Base-by-base conservation (phyloP, 2,888 invertebrate genomes). In the Drosophila nr. fundita region DNA sequence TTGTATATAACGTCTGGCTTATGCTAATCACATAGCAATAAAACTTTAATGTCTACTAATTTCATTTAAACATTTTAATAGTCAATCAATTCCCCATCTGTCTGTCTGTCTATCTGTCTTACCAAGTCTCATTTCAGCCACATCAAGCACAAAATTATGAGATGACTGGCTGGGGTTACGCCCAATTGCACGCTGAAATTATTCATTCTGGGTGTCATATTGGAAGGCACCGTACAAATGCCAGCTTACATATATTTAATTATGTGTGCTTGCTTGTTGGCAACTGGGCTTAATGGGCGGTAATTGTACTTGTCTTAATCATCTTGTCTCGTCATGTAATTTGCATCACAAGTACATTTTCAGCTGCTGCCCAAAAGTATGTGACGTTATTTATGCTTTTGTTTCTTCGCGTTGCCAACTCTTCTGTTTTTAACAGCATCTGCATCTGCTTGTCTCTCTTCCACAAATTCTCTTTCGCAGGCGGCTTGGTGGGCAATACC, bases 181-280 rank as follows among this genome's bases (percentile, higher is more conserved):
- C 82, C 81, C 82, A 87, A 87, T 82, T 90, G 87, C 79, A 79
- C 83, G 52, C 68, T 63, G 59, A 87, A 85, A 90, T 81, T 64
- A 75, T 78, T 75, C 71, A 68, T 71, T 81, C 59, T 64, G 27
- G 54, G 73, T 82, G 80, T 82, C 84, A 80, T 75, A 64, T 55
- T 59, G 34, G 53, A 57, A 57, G 40, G 36, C 32, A 24, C 21
- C 54, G 21, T 45, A 15, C 45, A 24, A 15, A n/a, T 10, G 36
- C 7, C 21, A 30, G 45, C 24, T 15, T 24, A 24, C 48, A 48
- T n/a, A 7, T 34, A 55, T 52, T 36, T 64, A 68, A 71, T 71
- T 80, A 71, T 52, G 40, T 66, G 49, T 59, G 36, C 38, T 54
- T 54, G 40, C 48, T 27, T 62, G 40, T 54, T 45, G 58, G 62